Evolutionary conservation across 2,888 invertebrate genomes (phyloP), one percentile per base, ranked within the genome.

Genomic region (Drymonia ruficornis): DNA sequence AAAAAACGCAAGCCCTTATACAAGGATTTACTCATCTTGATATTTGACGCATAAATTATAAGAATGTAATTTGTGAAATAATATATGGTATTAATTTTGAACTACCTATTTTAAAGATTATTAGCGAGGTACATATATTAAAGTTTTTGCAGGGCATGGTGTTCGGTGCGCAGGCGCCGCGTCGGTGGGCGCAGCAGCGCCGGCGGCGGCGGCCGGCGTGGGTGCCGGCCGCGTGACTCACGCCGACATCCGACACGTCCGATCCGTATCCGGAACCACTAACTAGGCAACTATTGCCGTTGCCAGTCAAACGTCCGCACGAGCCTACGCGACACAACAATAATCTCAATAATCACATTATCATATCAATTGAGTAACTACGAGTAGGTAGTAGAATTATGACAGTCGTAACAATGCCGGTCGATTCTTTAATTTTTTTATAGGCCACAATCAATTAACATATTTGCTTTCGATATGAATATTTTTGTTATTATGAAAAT

Each of bases 231-330:
- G 82, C 84, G 83, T 91, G 93, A 92, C 83, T 93, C 93, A 93
- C 88, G 85, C 86, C 88, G 92, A 93, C 91, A 93, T 93, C 93
- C 93, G 93, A 93, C 93, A 93, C 91, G 91, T 91, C 89, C 91
- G 87, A 89, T 89, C 80, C 87, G 89, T 91, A 91, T 91, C 91
- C 92, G 91, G 92, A 92, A 91, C 89, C 84, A 89, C 89, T 91
- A 90, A 89, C 88, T 87, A 86, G 86, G 81, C 80, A 79, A 83
- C 69, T 84, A 85, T 84, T 84, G 82, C 86, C 77, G 77, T 80
- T 69, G 78, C 76, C 74, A 78, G 71, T 83, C 83, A 81, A 84
- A 84, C 78, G 68, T 76, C 72, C 78, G 76, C 78, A 77, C 80
- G 80, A 82, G 84, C 85, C 83, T 86, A 83, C 77, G 81, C 85